Evolutionary conservation across 2,113 vertebrate genomes (phyloP).

Genomic region (Taurulus bubalis): DNA sequence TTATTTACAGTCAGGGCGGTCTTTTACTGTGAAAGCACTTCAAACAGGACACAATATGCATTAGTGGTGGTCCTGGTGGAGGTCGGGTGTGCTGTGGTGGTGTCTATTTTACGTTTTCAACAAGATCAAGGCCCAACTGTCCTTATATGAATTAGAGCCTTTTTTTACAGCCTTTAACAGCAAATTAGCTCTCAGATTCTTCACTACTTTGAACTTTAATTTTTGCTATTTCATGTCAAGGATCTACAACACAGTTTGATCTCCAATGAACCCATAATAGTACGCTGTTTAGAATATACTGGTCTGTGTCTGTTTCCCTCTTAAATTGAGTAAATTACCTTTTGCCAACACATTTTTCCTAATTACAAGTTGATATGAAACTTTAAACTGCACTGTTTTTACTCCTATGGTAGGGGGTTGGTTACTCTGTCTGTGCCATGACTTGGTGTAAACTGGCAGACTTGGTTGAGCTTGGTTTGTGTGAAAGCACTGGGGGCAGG

Average conservation of each 20-base stretch:
- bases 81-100: constrained; percentile 20
- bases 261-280: neutral
- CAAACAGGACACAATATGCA: constrained; percentile 16
- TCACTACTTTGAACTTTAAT: constrained; percentile 1
- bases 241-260: constrained; percentile 3
- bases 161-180: constrained; percentile 6
- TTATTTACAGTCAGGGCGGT: constrained; percentile 23
- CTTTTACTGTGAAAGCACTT: constrained; percentile 26
- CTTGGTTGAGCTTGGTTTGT: constrained; percentile 61
- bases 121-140: constrained; percentile 21
- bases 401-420: neutral
- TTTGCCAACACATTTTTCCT: constrained; percentile 1
- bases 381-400: neutral
- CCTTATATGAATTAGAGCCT: constrained; percentile 29
- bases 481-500: constrained; percentile 76
- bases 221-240: constrained; percentile 5
- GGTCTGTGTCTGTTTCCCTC: neutral
- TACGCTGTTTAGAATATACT: neutral
- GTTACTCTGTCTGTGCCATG: constrained; percentile 50
- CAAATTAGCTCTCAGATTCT: constrained; percentile 15
- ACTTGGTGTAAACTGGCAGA: constrained; percentile 59
- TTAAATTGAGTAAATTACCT: neutral
- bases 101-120: constrained; percentile 40
- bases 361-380: constrained; percentile 7
- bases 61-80: constrained; percentile 9